Evolutionary conservation across 2,113 vertebrate species (phyloP).

Genomic region (Nipponia nippon): DNA sequence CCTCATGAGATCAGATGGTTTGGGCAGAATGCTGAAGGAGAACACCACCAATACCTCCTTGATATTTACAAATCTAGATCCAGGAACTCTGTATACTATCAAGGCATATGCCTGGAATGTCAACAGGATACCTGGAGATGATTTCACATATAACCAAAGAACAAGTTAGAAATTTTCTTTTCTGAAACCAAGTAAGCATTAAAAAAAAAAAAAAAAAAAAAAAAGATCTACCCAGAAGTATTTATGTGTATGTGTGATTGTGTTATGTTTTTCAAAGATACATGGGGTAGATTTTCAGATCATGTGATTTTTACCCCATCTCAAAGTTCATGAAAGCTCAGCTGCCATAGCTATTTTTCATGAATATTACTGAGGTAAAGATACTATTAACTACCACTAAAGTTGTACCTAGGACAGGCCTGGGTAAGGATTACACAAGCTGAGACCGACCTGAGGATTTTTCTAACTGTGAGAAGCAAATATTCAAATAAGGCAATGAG

Average conservation of each 20-base stretch:
- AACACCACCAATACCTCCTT: slow-evolving; percentile 79
- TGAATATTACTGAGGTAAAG: neutral
- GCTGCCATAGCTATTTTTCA: neutral
- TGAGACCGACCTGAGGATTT: neutral
- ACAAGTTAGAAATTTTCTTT: slow-evolving; percentile 79
- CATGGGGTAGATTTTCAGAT: neutral
- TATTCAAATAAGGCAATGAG: neutral
- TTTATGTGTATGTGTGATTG: neutral
- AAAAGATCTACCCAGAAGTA: neutral
- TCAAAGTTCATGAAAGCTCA: neutral
- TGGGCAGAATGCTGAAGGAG: slow-evolving; percentile 74
- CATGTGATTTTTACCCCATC: neutral
- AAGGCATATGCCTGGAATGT: slow-evolving; percentile 84
- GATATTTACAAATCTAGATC: slow-evolving; percentile 76
- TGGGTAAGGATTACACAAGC: neutral
- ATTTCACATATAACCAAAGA: slow-evolving; percentile 82
- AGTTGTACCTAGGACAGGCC: neutral
- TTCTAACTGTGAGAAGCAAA: neutral
- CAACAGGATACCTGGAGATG: slow-evolving; percentile 81
- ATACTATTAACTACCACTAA: neutral
- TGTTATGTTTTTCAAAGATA: neutral
- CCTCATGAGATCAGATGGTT: slow-evolving; percentile 79
- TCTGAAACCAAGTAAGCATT: neutral
- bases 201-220: neutral
- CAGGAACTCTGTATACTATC: slow-evolving; percentile 84